A percentile compares a stretch with the other conserved stretches of the same genome.
Evolutionary conservation across 2,113 vertebrate species (phyloP).

Genomic region (Xiphophorus couchianus): DNA sequence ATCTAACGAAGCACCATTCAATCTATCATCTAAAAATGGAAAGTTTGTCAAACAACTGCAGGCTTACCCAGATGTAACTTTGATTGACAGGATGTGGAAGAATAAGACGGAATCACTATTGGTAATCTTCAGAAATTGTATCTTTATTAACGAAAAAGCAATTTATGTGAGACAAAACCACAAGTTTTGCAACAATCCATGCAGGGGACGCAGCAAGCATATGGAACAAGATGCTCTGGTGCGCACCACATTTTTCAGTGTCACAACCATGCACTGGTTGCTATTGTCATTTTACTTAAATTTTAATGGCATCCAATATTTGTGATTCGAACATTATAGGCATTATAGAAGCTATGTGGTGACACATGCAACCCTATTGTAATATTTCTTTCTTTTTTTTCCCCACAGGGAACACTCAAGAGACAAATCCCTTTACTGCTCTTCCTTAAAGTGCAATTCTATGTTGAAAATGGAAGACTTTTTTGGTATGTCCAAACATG

Average conservation of each 20-base stretch:
- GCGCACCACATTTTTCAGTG: too few relatives aligned
- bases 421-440: slow-evolving; percentile 82
- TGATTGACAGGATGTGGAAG: not conserved
- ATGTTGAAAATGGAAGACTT: slow-evolving; percentile 88
- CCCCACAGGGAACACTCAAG: slow-evolving; percentile 77
- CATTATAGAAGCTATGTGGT: slow-evolving; percentile 7
- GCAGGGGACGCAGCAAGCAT: not conserved
- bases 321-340: not conserved
- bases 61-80: not conserved
- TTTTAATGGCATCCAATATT: not conserved
- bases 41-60: too few relatives aligned
- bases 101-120: not conserved
- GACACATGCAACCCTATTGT: not conserved
- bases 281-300: not conserved
- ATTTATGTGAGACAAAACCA: not conserved
- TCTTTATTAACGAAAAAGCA: not conserved
- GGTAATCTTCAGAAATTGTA: too few relatives aligned
- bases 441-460: slow-evolving; percentile 89
- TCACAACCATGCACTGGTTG: too few relatives aligned
- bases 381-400: slow-evolving; percentile 1
- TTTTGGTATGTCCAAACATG: slow-evolving; percentile 81
- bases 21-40: too few relatives aligned
- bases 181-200: not conserved
- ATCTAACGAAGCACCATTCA: too few relatives aligned
- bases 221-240: not conserved